Conservation (phyloP, 1,140 invertebrate species). For the Drosophila tristis region DNA sequence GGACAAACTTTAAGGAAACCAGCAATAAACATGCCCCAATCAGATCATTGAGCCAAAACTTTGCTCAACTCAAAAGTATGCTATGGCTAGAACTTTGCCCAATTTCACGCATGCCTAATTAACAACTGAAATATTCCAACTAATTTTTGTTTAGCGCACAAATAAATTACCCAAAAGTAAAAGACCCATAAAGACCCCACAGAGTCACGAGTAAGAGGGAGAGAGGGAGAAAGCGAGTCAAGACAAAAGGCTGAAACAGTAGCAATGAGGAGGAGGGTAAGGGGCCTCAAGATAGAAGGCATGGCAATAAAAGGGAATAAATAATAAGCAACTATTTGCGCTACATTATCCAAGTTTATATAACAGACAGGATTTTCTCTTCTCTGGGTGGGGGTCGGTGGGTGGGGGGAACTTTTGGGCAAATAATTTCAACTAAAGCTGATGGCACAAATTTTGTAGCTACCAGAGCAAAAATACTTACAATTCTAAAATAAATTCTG, state of each 20-base stretch:
- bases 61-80: conserved; percentile 35
- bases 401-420: conserved; percentile 26
- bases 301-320: conserved; percentile 70
- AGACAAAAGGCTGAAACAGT: conserved; percentile 5
- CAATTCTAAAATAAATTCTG: conserved; percentile 81
- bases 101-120: conserved; percentile 80
- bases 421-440: conserved; percentile 79
- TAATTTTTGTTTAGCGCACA: conserved; percentile 69
- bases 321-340: conserved; percentile 82
- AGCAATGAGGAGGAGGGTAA: not conserved
- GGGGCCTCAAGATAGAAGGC: not conserved
- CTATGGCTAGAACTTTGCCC: conserved; percentile 45
- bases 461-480: conserved; percentile 72
- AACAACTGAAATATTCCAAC: conserved; percentile 77
- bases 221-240: not conserved
- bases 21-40: conserved; percentile 17
- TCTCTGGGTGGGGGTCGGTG: not conserved
- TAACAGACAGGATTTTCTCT: conserved; percentile 45
- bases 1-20: conserved; percentile 14
- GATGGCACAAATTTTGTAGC: conserved; percentile 66
- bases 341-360: conserved; percentile 81
- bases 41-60: conserved; percentile 7
- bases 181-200: conserved; percentile 45
- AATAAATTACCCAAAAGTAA: conserved; percentile 64
- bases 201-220: too few species aligned